Conservation (phyloP, 92 coral and sea anemone genomes). For the Zoanthus sociatus region DNA sequence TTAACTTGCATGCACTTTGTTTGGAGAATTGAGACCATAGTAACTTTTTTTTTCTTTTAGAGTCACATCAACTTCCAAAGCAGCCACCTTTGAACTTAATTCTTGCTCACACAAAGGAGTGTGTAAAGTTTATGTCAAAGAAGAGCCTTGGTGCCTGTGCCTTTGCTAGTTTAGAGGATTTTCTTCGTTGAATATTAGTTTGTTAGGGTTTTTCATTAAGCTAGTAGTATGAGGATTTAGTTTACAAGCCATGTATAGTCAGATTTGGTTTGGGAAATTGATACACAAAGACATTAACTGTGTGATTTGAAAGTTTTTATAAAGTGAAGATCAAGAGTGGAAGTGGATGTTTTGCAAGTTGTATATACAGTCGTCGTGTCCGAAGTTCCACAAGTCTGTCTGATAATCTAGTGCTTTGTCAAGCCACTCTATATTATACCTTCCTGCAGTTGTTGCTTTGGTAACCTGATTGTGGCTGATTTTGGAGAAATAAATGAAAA, state of each 20-base stretch:
- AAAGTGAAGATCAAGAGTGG: too few relatives aligned
- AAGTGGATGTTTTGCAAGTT: too few relatives aligned
- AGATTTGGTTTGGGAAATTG: neutral
- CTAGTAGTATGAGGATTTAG: too few relatives aligned
- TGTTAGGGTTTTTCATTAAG: slow-evolving; percentile 5
- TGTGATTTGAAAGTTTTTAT: neutral
- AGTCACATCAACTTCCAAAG: slow-evolving; percentile 94
- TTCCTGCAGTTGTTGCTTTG: too few relatives aligned
- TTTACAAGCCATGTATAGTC: neutral
- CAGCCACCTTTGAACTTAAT: slow-evolving; percentile 96
- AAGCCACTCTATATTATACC: too few relatives aligned
- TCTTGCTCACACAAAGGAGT: slow-evolving; percentile 94
- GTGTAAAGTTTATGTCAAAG: slow-evolving; percentile 93
- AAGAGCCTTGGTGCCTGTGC: slow-evolving; percentile 97
- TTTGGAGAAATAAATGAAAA: too few relatives aligned
- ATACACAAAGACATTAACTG: neutral
- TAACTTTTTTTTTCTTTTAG: slow-evolving; percentile 57
- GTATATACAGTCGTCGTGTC: too few relatives aligned
- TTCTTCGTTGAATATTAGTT: slow-evolving; percentile 57
- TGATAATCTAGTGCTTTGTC: too few relatives aligned
- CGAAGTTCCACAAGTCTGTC: too few relatives aligned
- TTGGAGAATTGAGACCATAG: neutral
- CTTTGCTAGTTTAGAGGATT: slow-evolving; percentile 95
- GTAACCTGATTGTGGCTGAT: too few relatives aligned
- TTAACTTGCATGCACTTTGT: too few relatives aligned